Evolutionary conservation across 2,888 invertebrate genomes (phyloP), one percentile per base, ranked within the genome.

Genomic region (Dorcus hopei): DNA sequence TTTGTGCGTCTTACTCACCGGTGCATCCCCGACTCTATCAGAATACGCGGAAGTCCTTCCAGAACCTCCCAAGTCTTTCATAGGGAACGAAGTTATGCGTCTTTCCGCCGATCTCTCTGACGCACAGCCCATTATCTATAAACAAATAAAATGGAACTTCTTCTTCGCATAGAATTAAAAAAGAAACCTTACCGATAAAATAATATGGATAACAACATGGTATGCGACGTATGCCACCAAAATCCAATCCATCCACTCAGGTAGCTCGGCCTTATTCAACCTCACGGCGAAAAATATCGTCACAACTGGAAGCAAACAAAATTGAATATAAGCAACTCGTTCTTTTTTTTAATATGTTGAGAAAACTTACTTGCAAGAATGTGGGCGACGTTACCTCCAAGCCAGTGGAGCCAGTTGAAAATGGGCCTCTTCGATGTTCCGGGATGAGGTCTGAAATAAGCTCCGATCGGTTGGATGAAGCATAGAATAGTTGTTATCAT

Each of bases 371-470:
- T 90, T 76, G 88, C 93, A 68, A 93, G 81, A 65, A 94, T 91
- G 72, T 95, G 93, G 1, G 95, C 93, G 1, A 86, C 79, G 77
- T 95, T 95, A 45, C 97, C 97, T 45, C 88, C 84, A 52, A 91
- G 79, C 93, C 95, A 95, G 77, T 97, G 96, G 2, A 84, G 77
- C 95, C 95, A 96, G 80, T 96, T 97, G 81, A 96, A 96, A 56
- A 91, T 79, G 0, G 90, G 85, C 54, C 96, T 82, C 68, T 85
- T 86, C 11, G 87, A 85, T 8, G 93, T 88, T 50, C 89, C 91
- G 0, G 94, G 93, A 77, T 89, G 90, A 0, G 95, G 95, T 62
- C 95, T 84, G 76, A 95, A 88, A 62, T 89, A 85, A 1, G 95
- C 95, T 60, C 88, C 93, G 70, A 95, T 88, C 3, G 95, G 95